phyloP scores from a whole-genome alignment of 2,113 vertebrate species.

The Petrocephalus zakoni region DNA sequence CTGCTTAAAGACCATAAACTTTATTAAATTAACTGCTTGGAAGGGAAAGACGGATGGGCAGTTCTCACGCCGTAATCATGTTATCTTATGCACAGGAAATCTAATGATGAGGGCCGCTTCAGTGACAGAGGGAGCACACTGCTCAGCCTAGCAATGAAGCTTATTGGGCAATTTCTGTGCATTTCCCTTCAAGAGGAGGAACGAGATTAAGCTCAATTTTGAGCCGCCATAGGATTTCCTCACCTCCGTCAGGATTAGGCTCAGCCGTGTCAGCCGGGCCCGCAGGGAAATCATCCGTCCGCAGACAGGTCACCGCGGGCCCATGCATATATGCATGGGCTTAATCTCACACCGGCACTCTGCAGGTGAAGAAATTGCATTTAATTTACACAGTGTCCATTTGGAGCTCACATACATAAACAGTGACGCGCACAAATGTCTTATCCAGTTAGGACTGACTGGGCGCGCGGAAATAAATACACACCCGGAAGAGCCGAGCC shows the following conservation, averaged over 20 bases:
- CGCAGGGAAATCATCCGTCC: constrained; percentile 74
- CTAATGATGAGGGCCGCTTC: constrained; percentile 33
- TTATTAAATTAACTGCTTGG: constrained; percentile 59
- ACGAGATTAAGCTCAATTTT: constrained; percentile 77
- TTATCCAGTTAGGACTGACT: constrained; percentile 31
- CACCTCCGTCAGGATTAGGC: constrained; percentile 67
- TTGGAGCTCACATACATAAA: constrained; percentile 39
- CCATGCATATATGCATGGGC: constrained; percentile 79
- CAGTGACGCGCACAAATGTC: constrained; percentile 33
- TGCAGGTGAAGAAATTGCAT: constrained; percentile 55
- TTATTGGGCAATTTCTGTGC: constrained; percentile 71
- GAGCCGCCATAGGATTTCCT: constrained; percentile 65
- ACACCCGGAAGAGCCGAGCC: constrained; percentile 38
- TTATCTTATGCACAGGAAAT: constrained; percentile 44
- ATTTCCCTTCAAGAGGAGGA: constrained; percentile 65
- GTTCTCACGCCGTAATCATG: constrained; percentile 41
- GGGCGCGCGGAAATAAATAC: constrained; percentile 9
- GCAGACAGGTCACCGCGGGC: constrained; percentile 70
- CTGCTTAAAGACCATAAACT: constrained; percentile 60
- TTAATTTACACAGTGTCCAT: constrained; percentile 57
- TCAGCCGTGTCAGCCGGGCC: constrained; percentile 61
- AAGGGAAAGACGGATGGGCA: neutral
- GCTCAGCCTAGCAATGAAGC: constrained; percentile 63
- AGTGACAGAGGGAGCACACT: constrained; percentile 17
- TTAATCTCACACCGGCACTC: constrained; percentile 72